Evolutionary conservation across 2,888 invertebrate species (phyloP), one percentile per base, ranked within the genome.

Genomic region (Baronia brevicornis): DNA sequence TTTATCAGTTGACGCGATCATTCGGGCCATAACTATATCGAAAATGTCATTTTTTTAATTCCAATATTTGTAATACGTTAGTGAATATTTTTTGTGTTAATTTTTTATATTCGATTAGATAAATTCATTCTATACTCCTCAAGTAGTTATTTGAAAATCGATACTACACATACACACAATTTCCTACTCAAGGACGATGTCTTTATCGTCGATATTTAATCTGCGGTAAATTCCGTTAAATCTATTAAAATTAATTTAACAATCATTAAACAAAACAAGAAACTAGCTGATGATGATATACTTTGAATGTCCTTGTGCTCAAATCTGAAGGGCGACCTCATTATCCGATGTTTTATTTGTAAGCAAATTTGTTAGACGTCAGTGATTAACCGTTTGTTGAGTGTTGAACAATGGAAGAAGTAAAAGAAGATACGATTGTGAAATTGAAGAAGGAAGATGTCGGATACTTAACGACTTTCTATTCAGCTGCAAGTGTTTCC

Each of bases 361-460:
- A 11, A 5, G 12, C 18, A 5, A 15, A 8, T n/a, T 10, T 7
- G 19, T 24, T 23, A 31, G 7, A 18, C 14, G 7, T 39, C 33
- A 36, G 29, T 46, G 25, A n/a, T 5, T 23, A 20, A 28, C 21
- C 22, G 15, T 33, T 21, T n/a, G 22, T 18, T 31, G 33, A 37
- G 32, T 36, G 32, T n/a, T 59, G 54, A 48, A 74, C 69, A 66
- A 48, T 62, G 20, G 54, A 54, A 33, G 71, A 73, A 60, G 53
- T 75, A 3, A 38, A 45, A 13, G 74, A 77, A 39, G 62, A 60
- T 4, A 38, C 42, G 2, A 66, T 67, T 35, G 32, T 70, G 0
- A 72, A 65, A 39, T 43, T 69, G 10, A 61, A 42, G 8, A 74
- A 55, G 47, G 68, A 72, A 43, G 72, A 78, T 11, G 53, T 74